Evolutionary conservation across 1,140 invertebrate species (phyloP), one percentile per base, ranked within the genome.

Genomic region (Lepidurus arcticus): DNA sequence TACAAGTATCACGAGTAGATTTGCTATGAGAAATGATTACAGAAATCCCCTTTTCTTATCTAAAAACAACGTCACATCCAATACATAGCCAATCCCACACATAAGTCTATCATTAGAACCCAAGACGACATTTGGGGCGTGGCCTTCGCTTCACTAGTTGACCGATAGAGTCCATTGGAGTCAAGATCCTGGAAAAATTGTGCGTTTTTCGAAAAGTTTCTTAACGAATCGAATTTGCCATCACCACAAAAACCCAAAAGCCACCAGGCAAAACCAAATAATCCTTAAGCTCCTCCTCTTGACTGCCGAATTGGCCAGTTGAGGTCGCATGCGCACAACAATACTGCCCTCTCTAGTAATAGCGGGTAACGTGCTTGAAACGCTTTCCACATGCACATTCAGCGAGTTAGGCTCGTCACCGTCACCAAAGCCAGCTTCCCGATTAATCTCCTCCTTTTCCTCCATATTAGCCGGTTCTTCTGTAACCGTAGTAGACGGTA

Each of bases 1-100:
- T 65, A 65, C 53, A 65, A 65, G 53, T 65, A 65, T 65, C 53
- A 65, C 53, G 53, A 16, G 53, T 65, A 21, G 53, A 65, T 16
- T 65, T 65, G 16, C 53, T 65, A 4, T 65, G 53, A 65, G 21
- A 65, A 65, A 21, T 21, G 16, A n/a, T 65, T 65, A 13, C n/a
- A 65, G 8, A 13, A 13, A n/a, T 65, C 9, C 53, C 6, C 53
- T 65, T 5, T 65, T 65, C 16, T 21, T n/a, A 65, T 13, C 13
- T 13, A 21, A 65, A 21, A 7, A 65, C 6, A 16, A 65, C 16
- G 53, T 65, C 21, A 65, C n/a, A 21, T 65, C 6, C 16, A 65
- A 16, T 65, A 21, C 53, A 65, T 7, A 65, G 13, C 53, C 21
- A 65, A 65, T 65, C 53, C 53, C 53, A 65, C 53, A n/a, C 53